Base-by-base conservation (phyloP, 2,888 invertebrate species). In the Ormyrus thymus region DNA sequence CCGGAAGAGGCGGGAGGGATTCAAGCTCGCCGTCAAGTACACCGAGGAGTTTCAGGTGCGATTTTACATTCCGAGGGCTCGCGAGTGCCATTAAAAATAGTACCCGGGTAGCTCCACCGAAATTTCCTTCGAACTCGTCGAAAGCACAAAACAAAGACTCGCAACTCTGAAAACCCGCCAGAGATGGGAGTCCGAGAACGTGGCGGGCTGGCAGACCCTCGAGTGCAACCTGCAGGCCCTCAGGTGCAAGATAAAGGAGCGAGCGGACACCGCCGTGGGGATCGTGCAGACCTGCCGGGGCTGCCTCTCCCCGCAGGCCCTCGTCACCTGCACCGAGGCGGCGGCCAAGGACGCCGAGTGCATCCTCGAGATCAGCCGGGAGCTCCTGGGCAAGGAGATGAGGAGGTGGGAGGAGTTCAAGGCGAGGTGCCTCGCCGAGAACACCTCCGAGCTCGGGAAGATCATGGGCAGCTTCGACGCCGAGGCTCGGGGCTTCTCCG, bases 131-230 rank as follows among this genome's bases (percentile, higher is more conserved):
- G n/a, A n/a, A n/a, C n/a, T n/a, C n/a, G n/a, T n/a, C n/a, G n/a
- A n/a, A n/a, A n/a, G n/a, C 29, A 29, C 1, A 29, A 29, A 29
- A 29, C 4, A 29, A 29, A 29, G n/a, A 29, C 29, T 29, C 29
- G 29, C 0, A 29, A 29, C 4, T 29, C 29, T 29, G 3, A 29
- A 29, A 29, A 29, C 4, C 29, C 29, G 29, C 0, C 13, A 79
- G 79, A 56, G 15, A 1, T 79, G 76, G 76, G 6, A 62, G 6
- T 79, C 72, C 48, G 72, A 61, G 9, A 79, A 76, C 64, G 13
- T 5, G 11, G 58, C 76, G 0, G 79, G 76, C 2, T 5, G 10
- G 1, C 64, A 11, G 1, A 46, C 43, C 61, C 15, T 79, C 8
- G n/a, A 13, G 48, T 43, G 11, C 11, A 56, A 66, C 0, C 65